A percentile compares a stretch with the other conserved stretches of the same genome.
Conservation (phyloP, 1,140 invertebrate genomes). For the Cotesia vestalis region DNA sequence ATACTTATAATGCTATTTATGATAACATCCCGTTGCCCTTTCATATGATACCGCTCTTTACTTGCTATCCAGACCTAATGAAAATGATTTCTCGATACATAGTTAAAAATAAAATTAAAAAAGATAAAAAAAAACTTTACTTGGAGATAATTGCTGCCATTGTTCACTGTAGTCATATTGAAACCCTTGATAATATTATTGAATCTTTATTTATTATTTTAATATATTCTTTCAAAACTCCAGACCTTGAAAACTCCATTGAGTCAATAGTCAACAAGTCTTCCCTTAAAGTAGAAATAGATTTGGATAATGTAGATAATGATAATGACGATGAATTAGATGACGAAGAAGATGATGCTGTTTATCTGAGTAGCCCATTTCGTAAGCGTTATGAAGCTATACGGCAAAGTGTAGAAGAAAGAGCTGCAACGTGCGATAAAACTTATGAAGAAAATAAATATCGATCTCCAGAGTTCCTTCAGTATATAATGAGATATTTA, state of each 20-base stretch:
- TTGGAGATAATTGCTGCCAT: constrained; percentile 8
- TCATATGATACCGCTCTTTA: background rate
- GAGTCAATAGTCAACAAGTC: background rate
- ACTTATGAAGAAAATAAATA: background rate
- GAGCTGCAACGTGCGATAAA: background rate
- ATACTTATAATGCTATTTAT: too few relatives aligned
- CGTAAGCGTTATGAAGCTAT: background rate
- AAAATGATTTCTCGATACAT: background rate
- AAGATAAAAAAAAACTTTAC: background rate
- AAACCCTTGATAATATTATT: background rate
- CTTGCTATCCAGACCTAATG: background rate
- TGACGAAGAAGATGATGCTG: background rate
- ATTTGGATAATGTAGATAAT: background rate
- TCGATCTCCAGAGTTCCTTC: background rate
- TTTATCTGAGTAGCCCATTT: background rate
- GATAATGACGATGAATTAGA: background rate
- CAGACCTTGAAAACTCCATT: background rate
- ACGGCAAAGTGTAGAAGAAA: background rate
- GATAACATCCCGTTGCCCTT: too few relatives aligned
- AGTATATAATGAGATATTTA: background rate
- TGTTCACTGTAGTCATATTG: background rate
- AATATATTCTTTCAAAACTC: background rate
- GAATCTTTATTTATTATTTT: background rate
- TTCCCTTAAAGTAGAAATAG: background rate
- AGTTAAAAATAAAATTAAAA: background rate